Conservation (phyloP, 2,888 invertebrate genomes). For the Xestia sexstrigata region DNA sequence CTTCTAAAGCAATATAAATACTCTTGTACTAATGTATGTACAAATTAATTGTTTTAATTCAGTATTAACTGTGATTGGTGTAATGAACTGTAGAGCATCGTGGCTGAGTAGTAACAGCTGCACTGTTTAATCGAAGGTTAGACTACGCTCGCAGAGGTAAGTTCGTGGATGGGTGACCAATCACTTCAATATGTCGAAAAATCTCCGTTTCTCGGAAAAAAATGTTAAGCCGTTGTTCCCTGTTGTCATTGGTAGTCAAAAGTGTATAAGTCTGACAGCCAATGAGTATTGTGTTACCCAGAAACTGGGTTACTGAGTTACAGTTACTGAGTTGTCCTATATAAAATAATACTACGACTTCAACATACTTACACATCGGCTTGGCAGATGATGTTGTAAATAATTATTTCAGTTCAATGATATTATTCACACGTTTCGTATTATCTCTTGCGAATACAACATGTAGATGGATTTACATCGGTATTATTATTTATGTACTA, state of each 20-base stretch:
- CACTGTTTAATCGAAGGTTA: neutral
- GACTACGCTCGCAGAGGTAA: neutral
- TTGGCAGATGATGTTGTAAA: neutral
- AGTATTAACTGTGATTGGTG: neutral
- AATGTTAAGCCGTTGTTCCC: no score
- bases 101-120: neutral
- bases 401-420: neutral
- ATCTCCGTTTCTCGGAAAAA: neutral
- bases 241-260: neutral
- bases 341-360: neutral
- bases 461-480: no score
- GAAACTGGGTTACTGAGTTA: neutral
- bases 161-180: neutral
- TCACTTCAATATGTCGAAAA: neutral
- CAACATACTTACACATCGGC: neutral
- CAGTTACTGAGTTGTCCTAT: neutral
- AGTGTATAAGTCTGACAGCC: neutral
- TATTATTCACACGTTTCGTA: neutral
- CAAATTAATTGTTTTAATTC: constrained; percentile 27
- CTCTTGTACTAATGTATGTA: constrained; percentile 31
- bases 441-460: neutral
- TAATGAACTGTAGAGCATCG: neutral
- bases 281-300: neutral
- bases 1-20: constrained; percentile 68
- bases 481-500: neutral